These are phyloP conservation scores for Chinchilla lanigera DNA, from an alignment of 2,113 vertebrate species.

Conservation along the genomic window DNA sequence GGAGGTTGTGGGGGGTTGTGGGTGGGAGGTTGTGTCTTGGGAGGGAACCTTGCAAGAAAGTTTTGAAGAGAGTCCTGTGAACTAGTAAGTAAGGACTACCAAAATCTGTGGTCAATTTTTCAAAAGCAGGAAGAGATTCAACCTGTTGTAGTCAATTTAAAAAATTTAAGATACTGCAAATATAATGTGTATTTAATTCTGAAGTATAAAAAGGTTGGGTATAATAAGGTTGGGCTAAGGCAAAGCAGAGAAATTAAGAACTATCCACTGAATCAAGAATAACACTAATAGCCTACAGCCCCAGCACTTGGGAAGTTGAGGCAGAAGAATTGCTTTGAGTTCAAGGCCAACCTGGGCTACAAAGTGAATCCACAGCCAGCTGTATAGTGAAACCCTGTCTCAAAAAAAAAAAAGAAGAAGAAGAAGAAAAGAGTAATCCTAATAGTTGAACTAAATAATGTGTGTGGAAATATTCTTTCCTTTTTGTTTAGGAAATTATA, in stretches of 20 bases:
- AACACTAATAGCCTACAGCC: background rate
- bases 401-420: background rate
- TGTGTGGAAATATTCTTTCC: background rate
- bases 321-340: background rate
- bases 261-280: background rate
- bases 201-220: background rate
- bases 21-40: background rate
- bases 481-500: background rate
- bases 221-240: background rate
- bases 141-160: background rate
- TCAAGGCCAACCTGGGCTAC: background rate
- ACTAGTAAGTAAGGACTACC: background rate
- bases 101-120: background rate
- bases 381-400: background rate
- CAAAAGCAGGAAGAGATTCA: constrained; percentile 4
- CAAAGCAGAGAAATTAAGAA: constrained; percentile 40
- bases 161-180: background rate
- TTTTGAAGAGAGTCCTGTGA: background rate
- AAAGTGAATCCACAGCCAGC: background rate
- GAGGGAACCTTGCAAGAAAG: background rate
- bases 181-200: constrained; percentile 21
- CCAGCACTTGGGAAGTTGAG: background rate
- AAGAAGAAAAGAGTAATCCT: background rate
- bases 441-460: background rate
- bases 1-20: background rate